Evolutionary conservation across 2,113 vertebrate species (phyloP).

Genomic region (Paralichthys olivaceus): DNA sequence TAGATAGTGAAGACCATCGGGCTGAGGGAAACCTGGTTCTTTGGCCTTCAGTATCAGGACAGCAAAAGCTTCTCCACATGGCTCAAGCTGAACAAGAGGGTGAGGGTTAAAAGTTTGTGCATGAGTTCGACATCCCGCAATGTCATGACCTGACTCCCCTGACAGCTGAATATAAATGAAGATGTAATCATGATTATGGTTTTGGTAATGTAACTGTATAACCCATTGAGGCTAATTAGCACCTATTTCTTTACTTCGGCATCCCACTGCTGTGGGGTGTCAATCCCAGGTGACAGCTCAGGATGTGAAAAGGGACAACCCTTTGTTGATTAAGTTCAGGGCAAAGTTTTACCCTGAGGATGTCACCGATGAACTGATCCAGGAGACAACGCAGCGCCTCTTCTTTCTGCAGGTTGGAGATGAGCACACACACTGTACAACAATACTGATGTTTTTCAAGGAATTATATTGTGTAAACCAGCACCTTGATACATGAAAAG

Average conservation of each 20-base stretch:
- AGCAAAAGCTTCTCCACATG: conserved; percentile 96
- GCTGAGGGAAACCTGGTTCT: conserved; percentile 97
- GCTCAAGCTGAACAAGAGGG: conserved; percentile 98
- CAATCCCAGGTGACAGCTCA: conserved; percentile 90
- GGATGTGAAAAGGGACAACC: conserved; percentile 93
- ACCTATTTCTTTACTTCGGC: conserved; percentile 8
- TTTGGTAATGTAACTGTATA: background rate
- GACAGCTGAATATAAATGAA: background rate
- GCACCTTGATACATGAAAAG: too few species aligned
- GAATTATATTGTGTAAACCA: background rate
- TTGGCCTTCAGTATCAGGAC: conserved; percentile 96
- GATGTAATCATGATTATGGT: background rate
- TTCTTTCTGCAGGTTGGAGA: conserved; percentile 91
- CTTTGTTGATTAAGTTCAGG: conserved; percentile 94
- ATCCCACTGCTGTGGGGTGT: conserved; percentile 15
- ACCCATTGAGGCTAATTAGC: conserved; percentile 52
- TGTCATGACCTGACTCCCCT: background rate
- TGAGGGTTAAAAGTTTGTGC: conserved; percentile 62
- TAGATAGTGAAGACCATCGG: conserved; percentile 98
- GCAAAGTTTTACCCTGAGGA: conserved; percentile 98
- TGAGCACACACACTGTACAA: background rate
- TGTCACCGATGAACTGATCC: conserved; percentile 94
- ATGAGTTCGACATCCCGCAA: background rate
- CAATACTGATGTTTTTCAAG: background rate
- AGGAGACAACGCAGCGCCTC: conserved; percentile 94